phyloP scores from a whole-genome alignment of 2,797 vertebrate genomes.

The Gadopsis bispinosus region DNA sequence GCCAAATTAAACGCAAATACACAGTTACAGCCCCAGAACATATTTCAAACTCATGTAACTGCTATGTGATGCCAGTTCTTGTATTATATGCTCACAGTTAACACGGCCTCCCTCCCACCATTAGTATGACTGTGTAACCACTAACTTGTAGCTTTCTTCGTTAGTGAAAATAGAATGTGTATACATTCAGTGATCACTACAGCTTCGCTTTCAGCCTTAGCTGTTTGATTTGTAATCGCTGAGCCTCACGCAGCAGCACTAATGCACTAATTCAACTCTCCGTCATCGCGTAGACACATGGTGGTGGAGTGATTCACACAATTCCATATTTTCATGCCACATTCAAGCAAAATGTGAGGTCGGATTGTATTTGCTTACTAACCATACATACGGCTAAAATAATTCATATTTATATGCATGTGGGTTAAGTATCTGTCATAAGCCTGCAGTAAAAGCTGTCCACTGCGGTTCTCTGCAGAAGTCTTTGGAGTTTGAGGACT shows the following conservation, averaged over 20 bases:
- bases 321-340: background rate
- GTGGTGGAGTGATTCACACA: background rate
- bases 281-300: background rate
- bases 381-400: constrained; percentile 4
- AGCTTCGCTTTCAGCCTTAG: background rate
- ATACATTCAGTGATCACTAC: background rate
- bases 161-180: background rate
- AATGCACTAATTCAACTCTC: background rate
- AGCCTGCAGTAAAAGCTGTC: constrained; percentile 8
- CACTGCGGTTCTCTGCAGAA: constrained; percentile 84
- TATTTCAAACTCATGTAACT: background rate
- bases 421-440: background rate
- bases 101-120: background rate
- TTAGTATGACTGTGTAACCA: too few species aligned
- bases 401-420: background rate
- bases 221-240: too few species aligned
- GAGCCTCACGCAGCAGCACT: background rate
- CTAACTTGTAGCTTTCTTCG: too few species aligned
- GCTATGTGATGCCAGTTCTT: background rate
- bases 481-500: constrained; percentile 88
- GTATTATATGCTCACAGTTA: background rate
- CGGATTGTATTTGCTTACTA: background rate
- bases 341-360: background rate
- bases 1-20: background rate
- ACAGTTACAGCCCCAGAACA: background rate